Percentiles rank a stretch among this genome's conserved stretches.
These are phyloP conservation scores for Myiozetetes cayanensis DNA, from an alignment of 2,113 vertebrate species.

Conservation along the genomic window DNA sequence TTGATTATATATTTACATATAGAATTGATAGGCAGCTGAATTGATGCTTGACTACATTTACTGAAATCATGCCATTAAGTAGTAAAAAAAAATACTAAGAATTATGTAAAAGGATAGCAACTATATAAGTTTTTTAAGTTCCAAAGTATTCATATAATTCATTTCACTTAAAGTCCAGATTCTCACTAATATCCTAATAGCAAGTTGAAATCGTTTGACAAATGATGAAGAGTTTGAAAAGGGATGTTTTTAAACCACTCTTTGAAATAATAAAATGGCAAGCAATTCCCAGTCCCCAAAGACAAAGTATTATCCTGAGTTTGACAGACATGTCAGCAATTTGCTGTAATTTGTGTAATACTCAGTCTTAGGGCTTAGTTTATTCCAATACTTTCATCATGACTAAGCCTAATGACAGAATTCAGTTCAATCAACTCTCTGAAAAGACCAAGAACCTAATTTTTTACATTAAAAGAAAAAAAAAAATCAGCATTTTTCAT, in stretches of 20 bases:
- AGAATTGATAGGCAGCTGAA: background rate
- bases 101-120: background rate
- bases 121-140: rapidly evolving
- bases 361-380: background rate
- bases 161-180: background rate
- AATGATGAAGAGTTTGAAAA: background rate
- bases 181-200: background rate
- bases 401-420: background rate
- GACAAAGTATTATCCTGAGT: background rate
- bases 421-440: background rate
- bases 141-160: background rate
- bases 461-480: background rate
- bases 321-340: background rate
- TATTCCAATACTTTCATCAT: background rate
- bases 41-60: background rate
- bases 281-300: background rate
- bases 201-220: background rate
- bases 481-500: background rate
- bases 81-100: background rate
- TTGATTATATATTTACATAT: background rate
- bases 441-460: background rate
- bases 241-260: background rate
- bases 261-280: background rate
- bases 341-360: background rate
- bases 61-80: background rate